Conservation (phyloP, 2,888 invertebrate genomes). For the Netelia inedita region DNA sequence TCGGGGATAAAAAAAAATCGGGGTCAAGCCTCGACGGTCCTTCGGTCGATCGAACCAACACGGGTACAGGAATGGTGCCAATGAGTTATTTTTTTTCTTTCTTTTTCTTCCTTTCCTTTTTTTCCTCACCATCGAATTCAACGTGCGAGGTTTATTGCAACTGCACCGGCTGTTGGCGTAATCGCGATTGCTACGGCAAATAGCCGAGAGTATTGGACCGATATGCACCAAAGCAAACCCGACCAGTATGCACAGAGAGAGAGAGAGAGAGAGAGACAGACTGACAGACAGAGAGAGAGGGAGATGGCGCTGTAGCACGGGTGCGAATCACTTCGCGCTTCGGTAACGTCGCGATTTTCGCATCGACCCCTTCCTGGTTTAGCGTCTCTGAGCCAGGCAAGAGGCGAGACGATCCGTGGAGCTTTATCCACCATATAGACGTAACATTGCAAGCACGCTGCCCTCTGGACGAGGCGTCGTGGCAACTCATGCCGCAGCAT, state of each 20-base stretch:
- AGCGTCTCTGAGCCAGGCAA: neutral
- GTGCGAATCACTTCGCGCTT: conserved; percentile 62
- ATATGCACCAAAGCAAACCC: conserved; percentile 17
- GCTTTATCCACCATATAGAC: neutral
- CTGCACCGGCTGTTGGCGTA: conserved; percentile 54
- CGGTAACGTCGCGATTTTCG: conserved; percentile 52
- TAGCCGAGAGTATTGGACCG: conserved; percentile 12
- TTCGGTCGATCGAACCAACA: too few species aligned
- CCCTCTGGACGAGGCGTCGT: conserved; percentile 26
- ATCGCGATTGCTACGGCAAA: conserved; percentile 56
- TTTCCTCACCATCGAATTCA: conserved; percentile 12
- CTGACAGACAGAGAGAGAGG: neutral
- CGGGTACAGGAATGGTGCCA: too few species aligned
- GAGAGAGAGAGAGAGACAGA: neutral
- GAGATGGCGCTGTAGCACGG: neutral
- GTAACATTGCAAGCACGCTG: neutral
- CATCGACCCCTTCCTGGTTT: conserved; percentile 29
- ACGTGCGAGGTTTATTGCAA: conserved; percentile 1
- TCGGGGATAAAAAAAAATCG: too few species aligned
- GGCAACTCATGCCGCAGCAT: neutral
- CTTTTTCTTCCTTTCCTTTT: conserved; percentile 14
- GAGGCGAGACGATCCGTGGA: neutral
- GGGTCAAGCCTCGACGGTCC: too few species aligned
- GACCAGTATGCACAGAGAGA: neutral
- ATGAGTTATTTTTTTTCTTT: conserved; percentile 8